Evolutionary conservation across 2,888 invertebrate genomes (phyloP).

Genomic region (Microctonus brassicae): DNA sequence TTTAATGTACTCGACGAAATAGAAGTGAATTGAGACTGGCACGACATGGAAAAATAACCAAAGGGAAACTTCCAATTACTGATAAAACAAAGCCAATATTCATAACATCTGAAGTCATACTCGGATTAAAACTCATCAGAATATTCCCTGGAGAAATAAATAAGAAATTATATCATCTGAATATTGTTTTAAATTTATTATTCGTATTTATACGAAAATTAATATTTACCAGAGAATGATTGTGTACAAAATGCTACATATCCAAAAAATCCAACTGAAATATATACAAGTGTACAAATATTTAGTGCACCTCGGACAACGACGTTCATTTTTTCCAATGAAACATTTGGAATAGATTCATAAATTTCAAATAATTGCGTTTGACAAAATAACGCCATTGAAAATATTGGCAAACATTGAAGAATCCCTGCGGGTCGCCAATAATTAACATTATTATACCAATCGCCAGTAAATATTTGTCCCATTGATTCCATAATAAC

Average conservation of each 20-base stretch:
- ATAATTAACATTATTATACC: slow-evolving; percentile 79
- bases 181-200: no score
- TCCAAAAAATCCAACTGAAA: slow-evolving; percentile 93
- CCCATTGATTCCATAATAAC: slow-evolving; percentile 84
- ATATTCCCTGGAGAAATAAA: slow-evolving; percentile 82
- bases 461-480: slow-evolving; percentile 81
- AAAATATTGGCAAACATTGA: slow-evolving; percentile 95
- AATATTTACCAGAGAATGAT: slow-evolving; percentile 77
- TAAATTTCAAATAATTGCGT: slow-evolving; percentile 96
- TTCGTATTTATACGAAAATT: not conserved
- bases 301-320: slow-evolving; percentile 91
- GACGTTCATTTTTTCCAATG: slow-evolving; percentile 88
- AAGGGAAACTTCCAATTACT: slow-evolving; percentile 95
- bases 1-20: slow-evolving; percentile 69
- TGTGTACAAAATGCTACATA: slow-evolving; percentile 89
- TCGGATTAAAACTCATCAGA: slow-evolving; percentile 86
- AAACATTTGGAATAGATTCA: slow-evolving; percentile 88
- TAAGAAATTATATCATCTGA: not conserved
- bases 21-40: slow-evolving; percentile 93
- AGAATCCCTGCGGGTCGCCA: slow-evolving; percentile 90
- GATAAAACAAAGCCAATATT: slow-evolving; percentile 96
- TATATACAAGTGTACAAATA: slow-evolving; percentile 91
- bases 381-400: slow-evolving; percentile 97
- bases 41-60: slow-evolving; percentile 96
- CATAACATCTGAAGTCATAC: slow-evolving; percentile 87